phyloP scores from a whole-genome alignment of 2,888 invertebrate genomes.

The Phasia obesa region DNA sequence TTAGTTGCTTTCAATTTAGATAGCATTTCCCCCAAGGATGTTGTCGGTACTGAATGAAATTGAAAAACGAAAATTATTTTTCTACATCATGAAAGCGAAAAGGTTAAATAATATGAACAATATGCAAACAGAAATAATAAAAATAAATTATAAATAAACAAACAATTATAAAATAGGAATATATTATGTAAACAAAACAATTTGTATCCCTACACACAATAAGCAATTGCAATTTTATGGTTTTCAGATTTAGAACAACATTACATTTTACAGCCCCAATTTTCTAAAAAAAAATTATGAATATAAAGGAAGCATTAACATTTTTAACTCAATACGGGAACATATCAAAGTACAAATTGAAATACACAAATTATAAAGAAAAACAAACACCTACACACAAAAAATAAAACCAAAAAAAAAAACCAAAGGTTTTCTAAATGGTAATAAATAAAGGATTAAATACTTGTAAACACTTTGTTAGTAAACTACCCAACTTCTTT shows the following conservation, averaged over 20 bases:
- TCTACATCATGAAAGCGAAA: neutral
- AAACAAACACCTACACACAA: no score
- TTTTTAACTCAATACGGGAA: neutral
- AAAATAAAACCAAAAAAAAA: neutral
- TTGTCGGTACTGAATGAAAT: conserved; percentile 26
- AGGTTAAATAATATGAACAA: conserved; percentile 10
- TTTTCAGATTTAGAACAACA: conserved; percentile 30
- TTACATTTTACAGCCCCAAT: conserved; percentile 5
- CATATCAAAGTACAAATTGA: conserved; percentile 15
- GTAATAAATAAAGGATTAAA: conserved; percentile 63
- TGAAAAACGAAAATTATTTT: neutral
- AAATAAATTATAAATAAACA: conserved; percentile 47
- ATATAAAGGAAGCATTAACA: neutral
- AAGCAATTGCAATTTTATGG: conserved; percentile 32
- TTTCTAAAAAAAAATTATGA: neutral
- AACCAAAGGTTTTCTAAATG: conserved; percentile 34
- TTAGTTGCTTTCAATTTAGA: conserved; percentile 40
- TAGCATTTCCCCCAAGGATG: conserved; percentile 32
- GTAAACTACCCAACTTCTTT: conserved; percentile 2
- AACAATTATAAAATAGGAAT: conserved; percentile 36
- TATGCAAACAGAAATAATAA: conserved; percentile 20
- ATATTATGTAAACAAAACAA: neutral
- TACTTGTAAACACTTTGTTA: conserved; percentile 37
- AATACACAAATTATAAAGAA: conserved; percentile 18
- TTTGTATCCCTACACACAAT: neutral